Conservation (phyloP, 2,888 invertebrate species). For the Brachypterus glaber region DNA sequence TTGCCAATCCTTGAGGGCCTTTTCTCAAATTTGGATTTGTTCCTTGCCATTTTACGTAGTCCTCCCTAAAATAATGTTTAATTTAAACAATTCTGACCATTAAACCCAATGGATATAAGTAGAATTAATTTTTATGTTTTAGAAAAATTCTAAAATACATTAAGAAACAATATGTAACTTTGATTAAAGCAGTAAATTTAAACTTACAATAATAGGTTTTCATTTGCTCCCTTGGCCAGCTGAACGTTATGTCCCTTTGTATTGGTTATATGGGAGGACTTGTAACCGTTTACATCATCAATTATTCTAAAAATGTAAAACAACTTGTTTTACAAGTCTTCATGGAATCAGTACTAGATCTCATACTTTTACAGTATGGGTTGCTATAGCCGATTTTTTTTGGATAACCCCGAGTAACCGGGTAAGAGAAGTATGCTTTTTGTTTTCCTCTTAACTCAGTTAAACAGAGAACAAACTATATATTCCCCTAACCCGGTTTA, state of each 20-base stretch:
- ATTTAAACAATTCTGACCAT: slow-evolving; percentile 1
- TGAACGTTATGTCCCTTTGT: slow-evolving; percentile 61
- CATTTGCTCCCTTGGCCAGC: slow-evolving; percentile 70
- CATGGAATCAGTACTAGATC: too few relatives aligned
- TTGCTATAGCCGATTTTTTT: background rate
- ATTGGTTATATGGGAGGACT: slow-evolving; percentile 48
- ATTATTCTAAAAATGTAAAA: slow-evolving; percentile 25
- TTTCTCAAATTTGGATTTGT: slow-evolving; percentile 56
- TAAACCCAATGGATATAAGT: background rate
- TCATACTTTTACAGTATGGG: too few relatives aligned
- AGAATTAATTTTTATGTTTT: too few relatives aligned
- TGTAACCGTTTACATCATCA: slow-evolving; percentile 42
- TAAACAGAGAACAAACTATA: too few relatives aligned
- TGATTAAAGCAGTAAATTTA: too few relatives aligned
- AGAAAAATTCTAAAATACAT: too few relatives aligned
- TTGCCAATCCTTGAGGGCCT: slow-evolving; percentile 43
- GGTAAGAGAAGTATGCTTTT: too few relatives aligned
- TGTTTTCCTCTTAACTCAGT: too few relatives aligned
- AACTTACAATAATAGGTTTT: slow-evolving; percentile 69
- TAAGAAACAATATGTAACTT: background rate
- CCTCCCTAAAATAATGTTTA: slow-evolving; percentile 46
- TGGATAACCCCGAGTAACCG: too few relatives aligned
- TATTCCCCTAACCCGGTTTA: too few relatives aligned
- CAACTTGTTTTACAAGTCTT: background rate
- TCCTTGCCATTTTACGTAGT: slow-evolving; percentile 78